Evolutionary conservation across 2,113 vertebrate species (phyloP).

Genomic region (Myrmecobius fasciatus): DNA sequence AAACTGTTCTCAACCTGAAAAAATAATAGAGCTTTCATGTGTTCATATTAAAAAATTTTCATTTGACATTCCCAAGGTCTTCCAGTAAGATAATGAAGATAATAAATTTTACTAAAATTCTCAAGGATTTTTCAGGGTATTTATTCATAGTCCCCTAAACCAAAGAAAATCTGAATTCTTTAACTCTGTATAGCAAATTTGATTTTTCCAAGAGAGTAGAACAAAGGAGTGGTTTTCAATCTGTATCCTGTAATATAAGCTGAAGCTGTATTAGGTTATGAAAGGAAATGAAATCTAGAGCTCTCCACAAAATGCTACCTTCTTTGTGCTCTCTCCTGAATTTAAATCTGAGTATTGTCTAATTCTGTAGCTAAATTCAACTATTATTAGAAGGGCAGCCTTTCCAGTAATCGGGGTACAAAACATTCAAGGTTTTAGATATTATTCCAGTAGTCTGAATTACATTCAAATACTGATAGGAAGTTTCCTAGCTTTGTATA

Average conservation of each 20-base stretch:
- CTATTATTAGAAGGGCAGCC: neutral
- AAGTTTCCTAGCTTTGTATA: neutral
- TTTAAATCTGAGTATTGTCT: neutral
- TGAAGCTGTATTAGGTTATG: neutral
- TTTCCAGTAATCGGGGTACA: neutral
- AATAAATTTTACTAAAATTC: neutral
- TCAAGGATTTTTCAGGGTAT: neutral
- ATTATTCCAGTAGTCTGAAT: neutral
- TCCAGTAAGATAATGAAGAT: neutral
- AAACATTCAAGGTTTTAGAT: neutral
- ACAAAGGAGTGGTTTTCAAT: neutral
- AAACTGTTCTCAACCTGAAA: neutral
- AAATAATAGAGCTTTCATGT: neutral
- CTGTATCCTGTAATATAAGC: neutral
- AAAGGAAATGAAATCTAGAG: neutral
- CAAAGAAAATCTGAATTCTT: neutral
- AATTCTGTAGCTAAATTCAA: neutral
- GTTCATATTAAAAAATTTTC: neutral
- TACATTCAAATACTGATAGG: neutral
- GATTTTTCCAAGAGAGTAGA: neutral
- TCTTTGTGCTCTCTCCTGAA: neutral
- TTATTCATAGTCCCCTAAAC: neutral
- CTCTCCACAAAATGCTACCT: neutral
- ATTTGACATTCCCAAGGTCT: neutral
- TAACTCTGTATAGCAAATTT: neutral